Evolutionary conservation across 2,888 invertebrate species (phyloP).

Genomic region (Nephrotoma flavescens): DNA sequence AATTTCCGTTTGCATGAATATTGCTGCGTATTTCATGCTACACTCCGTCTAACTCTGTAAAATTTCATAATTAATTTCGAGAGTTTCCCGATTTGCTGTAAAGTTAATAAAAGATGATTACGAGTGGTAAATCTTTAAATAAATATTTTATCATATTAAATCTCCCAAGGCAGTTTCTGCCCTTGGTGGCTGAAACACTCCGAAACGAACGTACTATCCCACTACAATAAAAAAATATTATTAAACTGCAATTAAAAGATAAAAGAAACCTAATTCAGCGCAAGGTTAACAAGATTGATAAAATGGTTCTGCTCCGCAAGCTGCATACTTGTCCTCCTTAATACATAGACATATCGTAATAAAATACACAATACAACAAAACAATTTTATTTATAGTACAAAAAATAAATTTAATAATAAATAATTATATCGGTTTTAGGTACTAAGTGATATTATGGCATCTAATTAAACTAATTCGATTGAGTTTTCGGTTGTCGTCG

Average conservation of each 20-base stretch:
- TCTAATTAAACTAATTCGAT: not conserved
- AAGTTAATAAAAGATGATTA: too few species aligned
- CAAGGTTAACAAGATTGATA: not conserved
- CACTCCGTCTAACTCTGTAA: too few species aligned
- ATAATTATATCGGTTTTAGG: not conserved
- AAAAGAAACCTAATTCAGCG: not conserved
- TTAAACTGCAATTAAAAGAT: not conserved
- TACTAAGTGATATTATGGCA: not conserved
- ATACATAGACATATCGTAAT: not conserved
- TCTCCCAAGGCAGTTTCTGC: too few species aligned
- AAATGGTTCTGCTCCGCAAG: not conserved
- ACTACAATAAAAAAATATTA: too few species aligned
- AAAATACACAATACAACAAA: not conserved
- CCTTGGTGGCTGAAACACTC: too few species aligned
- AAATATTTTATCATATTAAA: too few species aligned
- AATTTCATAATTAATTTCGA: too few species aligned
- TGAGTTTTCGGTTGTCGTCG: not conserved
- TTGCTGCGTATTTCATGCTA: too few species aligned
- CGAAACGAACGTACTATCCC: too few species aligned
- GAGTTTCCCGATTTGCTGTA: too few species aligned
- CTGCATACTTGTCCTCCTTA: not conserved
- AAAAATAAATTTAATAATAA: not conserved
- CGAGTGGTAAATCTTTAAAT: too few species aligned
- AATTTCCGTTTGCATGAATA: too few species aligned
- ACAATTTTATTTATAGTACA: not conserved